Percentiles rank a stretch among this genome's conserved stretches.
Evolutionary conservation across 2,888 invertebrate species (phyloP).

Genomic region (Pherbina coryleti): DNA sequence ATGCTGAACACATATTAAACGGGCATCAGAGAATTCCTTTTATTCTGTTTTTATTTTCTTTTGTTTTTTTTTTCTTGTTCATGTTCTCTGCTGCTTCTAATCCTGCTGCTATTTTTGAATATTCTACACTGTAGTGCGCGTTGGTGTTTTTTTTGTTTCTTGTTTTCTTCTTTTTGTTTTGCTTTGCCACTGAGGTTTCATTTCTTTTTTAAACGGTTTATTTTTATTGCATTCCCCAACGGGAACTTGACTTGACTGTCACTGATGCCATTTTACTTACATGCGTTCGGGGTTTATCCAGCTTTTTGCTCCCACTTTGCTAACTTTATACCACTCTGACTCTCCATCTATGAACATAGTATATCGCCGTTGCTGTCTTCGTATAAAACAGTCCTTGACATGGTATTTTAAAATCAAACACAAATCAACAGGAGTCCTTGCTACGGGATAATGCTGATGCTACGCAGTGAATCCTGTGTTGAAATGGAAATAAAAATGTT

Average conservation of each 20-base stretch:
- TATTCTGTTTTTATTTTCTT: no score
- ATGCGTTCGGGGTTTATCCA: not conserved
- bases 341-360: no score
- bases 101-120: no score
- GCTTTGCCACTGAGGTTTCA: not conserved
- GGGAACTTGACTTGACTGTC: slow-evolving; percentile 7
- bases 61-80: no score
- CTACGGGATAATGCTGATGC: not conserved
- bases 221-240: slow-evolving; percentile 34
- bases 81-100: no score
- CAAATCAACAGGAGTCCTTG: slow-evolving; percentile 22
- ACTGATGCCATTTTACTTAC: slow-evolving; percentile 23
- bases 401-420: slow-evolving; percentile 11
- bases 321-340: no score
- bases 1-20: no score
- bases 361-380: not conserved
- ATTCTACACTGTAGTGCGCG: no score
- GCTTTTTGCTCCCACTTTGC: not conserved
- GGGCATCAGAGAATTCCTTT: no score
- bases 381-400: not conserved
- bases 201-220: slow-evolving; percentile 21
- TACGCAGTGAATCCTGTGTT: slow-evolving; percentile 1
- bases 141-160: no score
- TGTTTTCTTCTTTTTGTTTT: not conserved
- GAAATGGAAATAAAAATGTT: slow-evolving; percentile 14